A percentile compares a stretch with the other conserved stretches of the same genome.
Evolutionary conservation across 2,113 vertebrate species (phyloP).

Genomic region (Semicossyphus pulcher): DNA sequence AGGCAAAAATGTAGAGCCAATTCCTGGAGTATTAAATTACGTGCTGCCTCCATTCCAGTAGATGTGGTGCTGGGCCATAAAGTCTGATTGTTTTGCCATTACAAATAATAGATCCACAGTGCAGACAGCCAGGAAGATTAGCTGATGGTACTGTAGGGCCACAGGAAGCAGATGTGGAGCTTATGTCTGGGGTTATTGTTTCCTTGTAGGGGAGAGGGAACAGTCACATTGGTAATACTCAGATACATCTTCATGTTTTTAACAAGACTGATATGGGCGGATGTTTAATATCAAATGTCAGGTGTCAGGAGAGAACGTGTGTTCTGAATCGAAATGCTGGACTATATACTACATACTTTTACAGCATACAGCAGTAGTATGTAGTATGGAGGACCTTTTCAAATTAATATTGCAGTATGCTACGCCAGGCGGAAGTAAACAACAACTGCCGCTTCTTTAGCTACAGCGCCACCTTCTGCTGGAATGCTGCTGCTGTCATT

Average conservation of each 20-base stretch:
- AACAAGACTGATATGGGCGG: no score
- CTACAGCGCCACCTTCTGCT: no score
- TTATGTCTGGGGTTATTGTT: conserved; percentile 68
- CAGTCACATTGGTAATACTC: conserved; percentile 5
- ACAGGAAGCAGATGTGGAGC: conserved; percentile 72
- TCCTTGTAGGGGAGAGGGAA: conserved; percentile 40
- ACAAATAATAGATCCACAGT: conserved; percentile 82
- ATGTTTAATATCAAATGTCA: no score
- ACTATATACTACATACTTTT: no score
- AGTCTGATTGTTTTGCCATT: conserved; percentile 87
- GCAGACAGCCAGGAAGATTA: conserved; percentile 79
- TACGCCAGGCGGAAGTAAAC: no score
- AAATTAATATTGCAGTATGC: no score
- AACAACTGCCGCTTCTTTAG: no score
- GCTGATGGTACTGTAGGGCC: conserved; percentile 64
- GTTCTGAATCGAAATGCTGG: no score
- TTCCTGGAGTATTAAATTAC: conserved; percentile 84
- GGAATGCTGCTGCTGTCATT: no score
- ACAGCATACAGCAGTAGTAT: no score
- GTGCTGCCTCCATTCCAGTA: conserved; percentile 73
- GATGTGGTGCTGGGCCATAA: conserved; percentile 83
- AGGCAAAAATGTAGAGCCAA: conserved; percentile 77
- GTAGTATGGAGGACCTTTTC: no score
- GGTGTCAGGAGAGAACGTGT: no score
- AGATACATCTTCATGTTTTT: conserved; percentile 21